These are phyloP conservation scores for Enoplosus armatus DNA, from an alignment of 2,797 vertebrate genomes.

Conservation along the genomic window DNA sequence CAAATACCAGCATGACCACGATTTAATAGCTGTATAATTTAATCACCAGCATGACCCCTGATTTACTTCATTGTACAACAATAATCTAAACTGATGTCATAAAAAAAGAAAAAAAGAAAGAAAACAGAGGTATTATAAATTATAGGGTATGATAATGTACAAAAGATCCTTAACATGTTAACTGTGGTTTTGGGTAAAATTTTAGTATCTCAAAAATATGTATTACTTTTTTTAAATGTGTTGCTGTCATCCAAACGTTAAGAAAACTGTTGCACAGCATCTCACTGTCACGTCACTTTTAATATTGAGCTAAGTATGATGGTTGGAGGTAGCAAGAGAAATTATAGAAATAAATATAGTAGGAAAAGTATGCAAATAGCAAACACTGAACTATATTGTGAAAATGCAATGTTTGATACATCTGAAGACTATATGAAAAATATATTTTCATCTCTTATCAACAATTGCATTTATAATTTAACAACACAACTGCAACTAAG, in stretches of 20 bases:
- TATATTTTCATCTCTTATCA: neutral
- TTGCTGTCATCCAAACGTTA: too few species aligned
- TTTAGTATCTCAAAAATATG: too few species aligned
- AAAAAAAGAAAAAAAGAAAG: neutral
- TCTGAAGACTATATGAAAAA: neutral
- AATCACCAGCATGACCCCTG: conserved; percentile 20
- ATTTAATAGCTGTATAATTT: conserved; percentile 29
- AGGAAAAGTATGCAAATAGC: neutral
- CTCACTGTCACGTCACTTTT: neutral
- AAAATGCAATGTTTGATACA: neutral
- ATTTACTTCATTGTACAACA: conserved; percentile 10
- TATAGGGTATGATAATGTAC: neutral
- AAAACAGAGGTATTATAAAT: neutral
- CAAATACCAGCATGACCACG: neutral
- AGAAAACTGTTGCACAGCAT: neutral
- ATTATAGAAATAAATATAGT: neutral
- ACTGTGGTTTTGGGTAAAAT: neutral
- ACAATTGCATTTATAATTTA: neutral
- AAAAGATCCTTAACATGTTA: conserved; percentile 13
- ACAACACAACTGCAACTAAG: neutral
- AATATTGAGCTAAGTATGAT: neutral
- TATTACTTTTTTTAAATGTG: neutral
- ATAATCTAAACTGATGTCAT: conserved; percentile 1
- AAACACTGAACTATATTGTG: neutral
- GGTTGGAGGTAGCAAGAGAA: neutral